Evolutionary conservation across 2,888 invertebrate genomes (phyloP), one percentile per base, ranked within the genome.

Genomic region (Caenorhabditis wallacei): DNA sequence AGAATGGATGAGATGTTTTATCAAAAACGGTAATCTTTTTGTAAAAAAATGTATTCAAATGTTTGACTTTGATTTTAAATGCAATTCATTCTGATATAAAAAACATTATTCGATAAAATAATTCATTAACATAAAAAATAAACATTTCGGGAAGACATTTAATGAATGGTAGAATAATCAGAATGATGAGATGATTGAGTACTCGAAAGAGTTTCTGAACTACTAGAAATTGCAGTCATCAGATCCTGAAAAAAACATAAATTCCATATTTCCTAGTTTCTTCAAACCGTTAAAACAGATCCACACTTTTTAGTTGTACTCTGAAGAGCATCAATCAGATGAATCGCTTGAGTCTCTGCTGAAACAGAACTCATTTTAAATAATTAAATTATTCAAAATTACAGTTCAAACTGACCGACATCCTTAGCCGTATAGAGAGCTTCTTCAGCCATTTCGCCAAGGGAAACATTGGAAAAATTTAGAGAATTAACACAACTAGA

Each of bases 391-490:
- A 10, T 53, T 53, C 30, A 11, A 11, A 16, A n/a, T n/a, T 57
- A 26, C 13, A 40, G 5, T 40, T 10, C 1, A 18, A 5, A 61
- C 61, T 63, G 10, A 70, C 79, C 51, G 4, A n/a, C 35, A 46
- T 79, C 79, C n/a, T 63, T 70, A 11, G 79, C 79, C 22, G 79
- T 79, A 35, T 70, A 56, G 16, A 79, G 54, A n/a, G 48, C 79
- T 11, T 79, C 70, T 1, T 70, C 79, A n/a, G 63, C 57, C 35
- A 64, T 63, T 3, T 70, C 69, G 2, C n/a, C 11, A 2, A 70
- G 53, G 3, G 70, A 70, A 43, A 26, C 56, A 56, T n/a, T 18
- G 0, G 78, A 78, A 43, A 78, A 68, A 26, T 68, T 59, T 37
- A 64, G 20, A 56, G 61, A 76, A 30, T 10, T 20, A 13, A 10